These are phyloP conservation scores for Mactromeris polynyma DNA, from an alignment of 2,888 invertebrate genomes.

Conservation along the genomic window DNA sequence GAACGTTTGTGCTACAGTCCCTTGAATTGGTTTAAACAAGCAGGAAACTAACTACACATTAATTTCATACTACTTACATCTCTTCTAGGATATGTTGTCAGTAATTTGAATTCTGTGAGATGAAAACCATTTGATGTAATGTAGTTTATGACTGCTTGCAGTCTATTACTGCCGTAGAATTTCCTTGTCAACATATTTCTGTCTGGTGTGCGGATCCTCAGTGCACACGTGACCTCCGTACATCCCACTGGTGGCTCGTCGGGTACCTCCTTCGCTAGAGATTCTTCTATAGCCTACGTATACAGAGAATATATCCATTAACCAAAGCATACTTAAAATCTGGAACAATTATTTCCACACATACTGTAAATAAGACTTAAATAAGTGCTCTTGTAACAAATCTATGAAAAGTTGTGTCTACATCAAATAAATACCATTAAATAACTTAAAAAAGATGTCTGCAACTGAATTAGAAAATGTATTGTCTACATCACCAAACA, in stretches of 20 bases:
- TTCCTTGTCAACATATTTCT: conserved; percentile 93
- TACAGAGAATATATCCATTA: not conserved
- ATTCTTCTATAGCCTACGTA: conserved; percentile 86
- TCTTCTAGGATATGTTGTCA: conserved; percentile 97
- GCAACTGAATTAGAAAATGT: too few relatives aligned
- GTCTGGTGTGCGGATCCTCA: conserved; percentile 94
- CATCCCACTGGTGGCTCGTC: conserved; percentile 86
- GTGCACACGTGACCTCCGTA: conserved; percentile 80
- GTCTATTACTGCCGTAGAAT: conserved; percentile 90
- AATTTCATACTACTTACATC: conserved; percentile 92
- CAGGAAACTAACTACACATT: too few relatives aligned
- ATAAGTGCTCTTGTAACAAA: too few relatives aligned
- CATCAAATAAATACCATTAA: too few relatives aligned
- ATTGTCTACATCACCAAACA: too few relatives aligned
- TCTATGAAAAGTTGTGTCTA: too few relatives aligned
- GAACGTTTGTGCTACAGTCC: too few relatives aligned
- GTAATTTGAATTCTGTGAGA: conserved; percentile 95
- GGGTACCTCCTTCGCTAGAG: conserved; percentile 86
- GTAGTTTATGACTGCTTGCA: conserved; percentile 94
- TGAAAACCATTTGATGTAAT: conserved; percentile 96
- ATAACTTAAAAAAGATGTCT: too few relatives aligned
- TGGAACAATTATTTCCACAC: too few relatives aligned
- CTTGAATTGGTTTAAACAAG: too few relatives aligned
- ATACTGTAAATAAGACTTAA: too few relatives aligned
- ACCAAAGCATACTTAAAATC: too few relatives aligned